Base-by-base conservation (phyloP, 2,113 vertebrate genomes). In the Siphamia tubifer region DNA sequence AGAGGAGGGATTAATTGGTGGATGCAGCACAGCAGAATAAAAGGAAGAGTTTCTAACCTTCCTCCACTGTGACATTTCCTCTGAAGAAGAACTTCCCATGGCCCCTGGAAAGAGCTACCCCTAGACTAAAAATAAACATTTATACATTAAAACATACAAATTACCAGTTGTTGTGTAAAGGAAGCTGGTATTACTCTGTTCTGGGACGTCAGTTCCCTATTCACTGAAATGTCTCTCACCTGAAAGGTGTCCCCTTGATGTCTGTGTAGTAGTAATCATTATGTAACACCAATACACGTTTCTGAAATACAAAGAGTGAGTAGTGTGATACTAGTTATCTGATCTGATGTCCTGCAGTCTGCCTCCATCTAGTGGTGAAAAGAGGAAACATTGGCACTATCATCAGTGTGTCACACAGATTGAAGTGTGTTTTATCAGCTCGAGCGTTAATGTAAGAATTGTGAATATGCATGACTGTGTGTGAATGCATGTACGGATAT, bases 261-360 rank as follows among this genome's bases (percentile, higher is more conserved):
- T 99, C 95, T 78, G 97, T 99, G 69, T 99, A 99, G 93, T 97
- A 98, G 91, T 99, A 99, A 90, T 99, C 96, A 88, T 98, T 99
- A 87, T 96, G 96, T 93, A 99, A 93, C 90, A 97, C 94, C 90
- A 99, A 92, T 4, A 99, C 97, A 55, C 98, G 96, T 89, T 96
- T 99, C 98, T 99, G 91, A 88, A 91, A 86, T 60, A 83, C 68
- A 76, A 71, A 61, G 21, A 32, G 3, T 0, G 17, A 5, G 6
- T 16, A 20, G 39, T 13, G 1, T 3, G 6, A 15, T 8, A n/a
- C 7, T 13, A 8, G 27, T 12, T 20, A 31, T 45, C 39, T 73
- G 30, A 57, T 42, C 4, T 13, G 28, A 86, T 85, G 70, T 16
- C 12, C 40, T 76, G 47, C 48, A 64, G 8, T 79, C 24, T 89